Percentiles rank a stretch among this genome's conserved stretches.
Conservation (phyloP, 2,888 invertebrate species). For the Stegana nigrithorax region DNA sequence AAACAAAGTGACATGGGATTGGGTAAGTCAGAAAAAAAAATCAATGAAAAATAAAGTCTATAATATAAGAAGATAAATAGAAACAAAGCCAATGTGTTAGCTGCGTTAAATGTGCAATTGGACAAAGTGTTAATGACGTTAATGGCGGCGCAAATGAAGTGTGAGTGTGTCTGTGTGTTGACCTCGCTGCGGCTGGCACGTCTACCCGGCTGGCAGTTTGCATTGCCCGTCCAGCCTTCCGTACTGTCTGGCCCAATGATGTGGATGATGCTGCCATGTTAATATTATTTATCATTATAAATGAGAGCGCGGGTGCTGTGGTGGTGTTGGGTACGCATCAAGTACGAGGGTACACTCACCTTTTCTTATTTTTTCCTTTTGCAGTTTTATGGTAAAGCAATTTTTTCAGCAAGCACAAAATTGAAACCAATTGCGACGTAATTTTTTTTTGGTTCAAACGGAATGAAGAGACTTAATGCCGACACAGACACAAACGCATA, state of each 20-base stretch:
- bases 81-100: no score
- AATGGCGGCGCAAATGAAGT: not conserved
- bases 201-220: no score
- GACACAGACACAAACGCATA: not conserved
- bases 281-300: no score
- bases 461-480: not conserved
- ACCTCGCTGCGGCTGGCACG: no score
- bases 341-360: constrained; percentile 49
- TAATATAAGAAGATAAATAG: not conserved
- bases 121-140: not conserved
- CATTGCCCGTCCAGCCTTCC: no score
- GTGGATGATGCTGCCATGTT: no score
- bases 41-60: not conserved
- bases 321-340: not conserved
- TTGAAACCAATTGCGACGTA: constrained; percentile 50
- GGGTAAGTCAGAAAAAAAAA: not conserved
- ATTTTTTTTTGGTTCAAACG: constrained; percentile 30
- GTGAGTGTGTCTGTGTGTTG: not conserved
- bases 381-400: not conserved
- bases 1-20: not conserved
- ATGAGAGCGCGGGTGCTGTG: no score
- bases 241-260: no score
- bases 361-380: constrained; percentile 21
- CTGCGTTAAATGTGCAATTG: no score
- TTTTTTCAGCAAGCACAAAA: constrained; percentile 7